Evolutionary conservation across 2,797 vertebrate species (phyloP).

Genomic region (Tympanoctomys barrerae): DNA sequence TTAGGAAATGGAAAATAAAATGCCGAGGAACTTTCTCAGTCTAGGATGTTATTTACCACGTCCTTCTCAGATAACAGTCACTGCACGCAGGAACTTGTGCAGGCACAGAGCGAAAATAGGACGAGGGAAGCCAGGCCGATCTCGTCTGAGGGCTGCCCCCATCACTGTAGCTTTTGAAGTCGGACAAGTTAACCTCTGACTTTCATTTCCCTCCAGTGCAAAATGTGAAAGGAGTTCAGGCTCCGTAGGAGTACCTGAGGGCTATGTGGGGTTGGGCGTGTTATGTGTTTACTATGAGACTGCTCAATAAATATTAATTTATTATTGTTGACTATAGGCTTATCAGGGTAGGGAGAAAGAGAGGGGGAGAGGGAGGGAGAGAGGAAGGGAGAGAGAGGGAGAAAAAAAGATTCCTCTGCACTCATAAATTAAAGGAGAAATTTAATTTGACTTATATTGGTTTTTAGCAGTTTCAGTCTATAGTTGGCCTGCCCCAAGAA

Average conservation of each 20-base stretch:
- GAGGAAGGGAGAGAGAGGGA: too few relatives aligned
- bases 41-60: neutral
- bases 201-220: neutral
- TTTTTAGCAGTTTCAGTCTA: neutral
- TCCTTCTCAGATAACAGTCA: neutral
- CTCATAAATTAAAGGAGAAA: neutral
- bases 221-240: neutral
- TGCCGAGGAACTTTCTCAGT: neutral
- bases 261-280: neutral
- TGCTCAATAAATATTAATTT: neutral
- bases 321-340: neutral
- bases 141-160: neutral
- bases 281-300: neutral
- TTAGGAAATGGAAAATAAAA: slow-evolving; percentile 31
- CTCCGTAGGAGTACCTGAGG: neutral
- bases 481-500: neutral
- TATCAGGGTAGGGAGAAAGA: neutral
- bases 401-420: neutral
- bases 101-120: neutral
- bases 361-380: too few relatives aligned
- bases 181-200: neutral
- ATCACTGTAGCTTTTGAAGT: neutral
- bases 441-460: neutral
- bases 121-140: neutral
- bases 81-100: neutral